phyloP scores from a whole-genome alignment of 2,888 invertebrate genomes.

The Atethmia centrago region DNA sequence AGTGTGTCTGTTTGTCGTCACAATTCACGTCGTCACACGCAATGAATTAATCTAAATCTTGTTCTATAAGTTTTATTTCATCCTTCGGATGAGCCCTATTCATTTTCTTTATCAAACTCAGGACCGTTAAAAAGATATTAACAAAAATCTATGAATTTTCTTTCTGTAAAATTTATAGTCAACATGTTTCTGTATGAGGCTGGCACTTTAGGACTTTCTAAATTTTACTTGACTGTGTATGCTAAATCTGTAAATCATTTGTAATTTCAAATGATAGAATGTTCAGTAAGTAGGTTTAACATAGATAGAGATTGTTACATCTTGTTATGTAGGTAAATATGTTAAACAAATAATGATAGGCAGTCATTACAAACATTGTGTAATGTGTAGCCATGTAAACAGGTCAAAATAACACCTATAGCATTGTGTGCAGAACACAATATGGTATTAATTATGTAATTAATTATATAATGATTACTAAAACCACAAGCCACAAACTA shows the following conservation, averaged over 20 bases:
- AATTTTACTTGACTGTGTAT: not conserved
- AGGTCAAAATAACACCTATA: slow-evolving; percentile 6
- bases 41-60: too few relatives aligned
- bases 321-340: slow-evolving; percentile 39
- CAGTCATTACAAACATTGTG: slow-evolving; percentile 31
- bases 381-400: slow-evolving; percentile 12
- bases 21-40: too few relatives aligned
- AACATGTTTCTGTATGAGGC: too few relatives aligned
- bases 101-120: too few relatives aligned
- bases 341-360: slow-evolving; percentile 32
- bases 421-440: slow-evolving; percentile 14
- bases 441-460: slow-evolving; percentile 6
- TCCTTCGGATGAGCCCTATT: too few relatives aligned
- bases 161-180: too few relatives aligned
- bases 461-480: slow-evolving; percentile 26
- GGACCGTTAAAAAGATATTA: too few relatives aligned
- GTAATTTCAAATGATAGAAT: not conserved
- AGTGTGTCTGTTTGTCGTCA: too few relatives aligned
- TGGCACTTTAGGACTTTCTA: too few relatives aligned
- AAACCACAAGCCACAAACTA: slow-evolving; percentile 46
- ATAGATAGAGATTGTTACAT: slow-evolving; percentile 18
- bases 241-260: not conserved
- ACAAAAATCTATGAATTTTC: too few relatives aligned
- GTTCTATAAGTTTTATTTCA: too few relatives aligned
- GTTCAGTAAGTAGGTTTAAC: slow-evolving; percentile 12